Conservation (phyloP, 2,888 invertebrate genomes). For the Latheticus oryzae region DNA sequence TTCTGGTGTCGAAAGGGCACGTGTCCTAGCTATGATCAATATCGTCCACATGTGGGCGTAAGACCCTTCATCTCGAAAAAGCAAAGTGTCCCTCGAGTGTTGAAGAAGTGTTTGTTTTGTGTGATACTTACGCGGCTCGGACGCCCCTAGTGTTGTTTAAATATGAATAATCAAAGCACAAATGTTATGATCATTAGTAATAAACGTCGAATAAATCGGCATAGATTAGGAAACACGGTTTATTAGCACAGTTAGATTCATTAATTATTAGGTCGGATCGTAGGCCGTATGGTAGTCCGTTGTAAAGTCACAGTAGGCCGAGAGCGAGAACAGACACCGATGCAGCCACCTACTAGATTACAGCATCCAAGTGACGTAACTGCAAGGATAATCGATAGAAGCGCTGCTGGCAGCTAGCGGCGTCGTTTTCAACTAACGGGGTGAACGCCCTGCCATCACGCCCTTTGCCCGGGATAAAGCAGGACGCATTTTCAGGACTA, state of each 20-base stretch:
- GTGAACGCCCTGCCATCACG: conserved; percentile 64
- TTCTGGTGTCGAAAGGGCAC: conserved; percentile 1
- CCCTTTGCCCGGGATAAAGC: conserved; percentile 54
- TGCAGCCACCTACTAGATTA: conserved; percentile 59
- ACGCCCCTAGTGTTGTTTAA: conserved; percentile 15
- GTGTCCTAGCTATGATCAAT: conserved; percentile 24
- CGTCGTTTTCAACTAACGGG: conserved; percentile 55
- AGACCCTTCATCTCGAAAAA: conserved; percentile 8
- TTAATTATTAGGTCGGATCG: conserved; percentile 44
- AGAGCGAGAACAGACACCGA: conserved; percentile 52
- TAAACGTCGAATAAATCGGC: conserved; percentile 11
- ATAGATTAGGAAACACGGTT: conserved; percentile 43
- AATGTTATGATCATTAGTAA: conserved; percentile 21
- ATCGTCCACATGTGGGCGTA: conserved; percentile 23
- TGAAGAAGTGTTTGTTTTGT: neutral
- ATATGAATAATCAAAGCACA: conserved; percentile 23
- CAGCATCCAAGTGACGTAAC: conserved; percentile 65
- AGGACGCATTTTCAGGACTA: conserved; percentile 26
- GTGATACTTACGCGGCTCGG: conserved; percentile 26
- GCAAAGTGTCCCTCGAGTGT: neutral
- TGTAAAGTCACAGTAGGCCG: conserved; percentile 53
- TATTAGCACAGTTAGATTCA: conserved; percentile 45
- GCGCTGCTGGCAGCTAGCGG: conserved; percentile 62
- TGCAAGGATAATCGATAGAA: conserved; percentile 64
- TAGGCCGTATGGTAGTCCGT: conserved; percentile 50